Evolutionary conservation across 2,888 invertebrate genomes (phyloP).

Genomic region (Ectemnius continuus): DNA sequence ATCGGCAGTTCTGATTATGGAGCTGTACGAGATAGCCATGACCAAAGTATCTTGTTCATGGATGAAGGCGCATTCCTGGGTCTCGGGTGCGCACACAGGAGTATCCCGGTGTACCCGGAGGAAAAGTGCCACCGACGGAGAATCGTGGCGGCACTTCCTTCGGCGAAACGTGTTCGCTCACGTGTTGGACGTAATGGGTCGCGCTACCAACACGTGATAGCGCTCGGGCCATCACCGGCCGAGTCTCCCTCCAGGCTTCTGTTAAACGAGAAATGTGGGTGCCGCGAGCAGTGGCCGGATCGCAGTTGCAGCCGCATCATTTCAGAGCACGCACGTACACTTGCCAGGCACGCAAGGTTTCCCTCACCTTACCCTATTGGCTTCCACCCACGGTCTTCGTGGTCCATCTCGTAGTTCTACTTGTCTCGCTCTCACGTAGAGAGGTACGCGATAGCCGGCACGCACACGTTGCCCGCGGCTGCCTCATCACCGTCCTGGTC

Average conservation of each 20-base stretch:
- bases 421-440: too few species aligned
- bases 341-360: neutral
- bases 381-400: constrained; percentile 4
- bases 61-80: neutral
- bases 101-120: neutral
- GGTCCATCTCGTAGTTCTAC: neutral
- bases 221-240: constrained; percentile 49
- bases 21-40: too few species aligned
- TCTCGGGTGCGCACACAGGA: neutral
- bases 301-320: constrained; percentile 55
- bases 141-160: constrained; percentile 33
- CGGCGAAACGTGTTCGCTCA: constrained; percentile 61
- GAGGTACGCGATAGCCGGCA: constrained; percentile 4
- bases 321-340: constrained; percentile 44
- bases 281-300: constrained; percentile 40
- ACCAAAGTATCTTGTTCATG: constrained; percentile 1
- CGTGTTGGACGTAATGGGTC: constrained; percentile 70
- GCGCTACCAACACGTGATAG: constrained; percentile 68
- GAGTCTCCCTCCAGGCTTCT: constrained; percentile 56
- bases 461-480: neutral
- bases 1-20: too few species aligned
- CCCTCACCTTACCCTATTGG: neutral
- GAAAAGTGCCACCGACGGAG: constrained; percentile 35
- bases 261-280: constrained; percentile 52
- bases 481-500: neutral